Evolutionary conservation across 2,888 invertebrate species (phyloP), one percentile per base, ranked within the genome.

Genomic region (Dichetophora obliterata): DNA sequence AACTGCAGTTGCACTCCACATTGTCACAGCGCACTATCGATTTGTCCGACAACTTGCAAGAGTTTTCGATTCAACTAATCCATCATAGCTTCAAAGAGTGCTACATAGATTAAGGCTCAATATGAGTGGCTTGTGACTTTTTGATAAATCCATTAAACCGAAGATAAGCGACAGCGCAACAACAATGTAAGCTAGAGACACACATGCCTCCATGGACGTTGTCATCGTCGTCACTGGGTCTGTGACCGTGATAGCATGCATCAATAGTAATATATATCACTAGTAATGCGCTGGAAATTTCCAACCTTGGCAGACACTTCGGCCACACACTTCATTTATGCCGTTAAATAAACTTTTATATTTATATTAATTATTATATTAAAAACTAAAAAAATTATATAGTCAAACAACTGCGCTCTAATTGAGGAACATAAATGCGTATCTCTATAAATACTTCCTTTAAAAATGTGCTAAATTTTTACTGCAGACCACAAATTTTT

Each of bases 31-130:
- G 19, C 66, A 4, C 68, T 24, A 68, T 68, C 68, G 14, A 65
- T 5, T 11, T 11, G 8, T 59, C 59, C 8, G 5, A 14, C 14
- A 11, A 27, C 59, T 27, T 24, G 59, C 27, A 9, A 19, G 59
- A 59, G 59, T 27, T 59, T 59, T 24, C 59, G 27, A 24, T 31
- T 9, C 43, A 11, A 66, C 54, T 70, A 72, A 72, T 72, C 72
- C 72, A 72, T 72, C 72, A 72, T 72, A 72, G 54, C 37, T 71
- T 57, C 22, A 19, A 59, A 63, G 11, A 63, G 27, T 63, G 63
- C 24, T 27, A 31, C 48, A 22, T 68, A 68, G 68, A 50, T 50
- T 68, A 50, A 19, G 68, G 50, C 27, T 50, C 48, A 68, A 50
- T 9, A 50, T 24, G 4, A 16, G 59, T 27, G 14, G 19, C 54